Evolutionary conservation across 1,140 invertebrate genomes (phyloP), one percentile per base, ranked within the genome.

Genomic region (Mamestra configurata): DNA sequence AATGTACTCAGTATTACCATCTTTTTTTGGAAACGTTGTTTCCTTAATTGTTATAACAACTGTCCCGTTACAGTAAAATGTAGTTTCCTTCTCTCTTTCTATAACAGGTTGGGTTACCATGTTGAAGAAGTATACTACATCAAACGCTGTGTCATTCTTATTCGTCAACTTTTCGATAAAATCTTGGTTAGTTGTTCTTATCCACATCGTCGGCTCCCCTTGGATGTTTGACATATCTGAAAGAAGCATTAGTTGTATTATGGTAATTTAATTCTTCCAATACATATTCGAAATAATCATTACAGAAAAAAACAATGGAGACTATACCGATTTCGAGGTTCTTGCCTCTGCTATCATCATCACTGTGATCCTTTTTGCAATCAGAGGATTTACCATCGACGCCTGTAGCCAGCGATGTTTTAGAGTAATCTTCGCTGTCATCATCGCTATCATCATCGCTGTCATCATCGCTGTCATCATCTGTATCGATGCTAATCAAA

Each of bases 21-120:
- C 73, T 51, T 59, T 81, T 18, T 35, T 68, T 4, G 84, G 66
- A 31, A 43, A 83, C 10, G 79, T 57, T 37, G 57, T 89, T 75
- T 90, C 83, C 31, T 61, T 87, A 6, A 79, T 59, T 51, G 88
- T 86, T 76, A 90, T 86, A 40, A 89, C 73, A 20, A 82, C 76
- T 18, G 90, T 90, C 10, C 90, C 91, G 40, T 93, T 90, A 1
- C 89, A 73, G 66, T 85, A 82, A 20, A 90, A 84, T 8, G 79
- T 89, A 1, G 79, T 86, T 43, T 79, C 83, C 43, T 70, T 88
- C 27, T 89, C 84, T 68, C 83, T 88, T 51, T 88, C 82, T 4
- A 89, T 49, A n/a, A 77, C 82, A n/a, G 84, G 82, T 46, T 79
- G 51, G 6, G 84, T 66, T 15, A 85, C 77, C 8, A 88, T 24